Conservation (phyloP, 2,113 vertebrate species). For the Xiphias gladius region DNA sequence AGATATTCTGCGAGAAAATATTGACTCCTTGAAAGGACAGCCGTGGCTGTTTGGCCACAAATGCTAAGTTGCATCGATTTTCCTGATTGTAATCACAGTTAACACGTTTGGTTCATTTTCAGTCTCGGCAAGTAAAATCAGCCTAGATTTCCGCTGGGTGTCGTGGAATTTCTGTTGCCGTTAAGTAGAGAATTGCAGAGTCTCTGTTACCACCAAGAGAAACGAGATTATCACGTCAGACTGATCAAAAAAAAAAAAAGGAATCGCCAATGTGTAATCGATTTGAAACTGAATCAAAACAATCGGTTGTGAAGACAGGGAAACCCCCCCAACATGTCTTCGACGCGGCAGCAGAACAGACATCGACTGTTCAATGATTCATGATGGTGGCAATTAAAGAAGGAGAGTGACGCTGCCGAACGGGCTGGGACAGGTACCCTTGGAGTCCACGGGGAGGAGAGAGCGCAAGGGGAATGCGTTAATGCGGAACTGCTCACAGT, state of each 20-base stretch:
- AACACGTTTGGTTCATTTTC: not conserved
- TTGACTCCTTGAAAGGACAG: not conserved
- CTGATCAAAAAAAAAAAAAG: no score
- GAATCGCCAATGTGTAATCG: not conserved
- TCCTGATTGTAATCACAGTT: not conserved
- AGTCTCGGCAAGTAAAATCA: not conserved
- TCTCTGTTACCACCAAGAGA: not conserved
- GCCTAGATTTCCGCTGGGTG: not conserved
- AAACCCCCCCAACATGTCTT: conserved; percentile 2
- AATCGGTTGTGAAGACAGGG: conserved; percentile 7
- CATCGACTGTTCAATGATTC: conserved; percentile 56
- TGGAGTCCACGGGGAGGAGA: conserved; percentile 50
- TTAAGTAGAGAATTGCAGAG: not conserved
- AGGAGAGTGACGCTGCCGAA: conserved; percentile 52
- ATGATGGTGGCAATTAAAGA: conserved; percentile 31
- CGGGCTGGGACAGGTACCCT: conserved; percentile 53
- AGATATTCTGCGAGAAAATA: not conserved
- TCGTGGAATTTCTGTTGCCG: not conserved
- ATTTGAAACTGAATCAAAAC: not conserved
- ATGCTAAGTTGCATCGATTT: not conserved
- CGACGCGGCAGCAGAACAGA: conserved; percentile 5
- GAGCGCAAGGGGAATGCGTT: conserved; percentile 48
- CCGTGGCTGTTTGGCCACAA: not conserved
- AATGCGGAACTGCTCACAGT: conserved; percentile 61
- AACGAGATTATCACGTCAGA: not conserved